A percentile compares a stretch with the other conserved stretches of the same genome.
Conservation (phyloP, 2,888 invertebrate species). For the Bugula neritina region DNA sequence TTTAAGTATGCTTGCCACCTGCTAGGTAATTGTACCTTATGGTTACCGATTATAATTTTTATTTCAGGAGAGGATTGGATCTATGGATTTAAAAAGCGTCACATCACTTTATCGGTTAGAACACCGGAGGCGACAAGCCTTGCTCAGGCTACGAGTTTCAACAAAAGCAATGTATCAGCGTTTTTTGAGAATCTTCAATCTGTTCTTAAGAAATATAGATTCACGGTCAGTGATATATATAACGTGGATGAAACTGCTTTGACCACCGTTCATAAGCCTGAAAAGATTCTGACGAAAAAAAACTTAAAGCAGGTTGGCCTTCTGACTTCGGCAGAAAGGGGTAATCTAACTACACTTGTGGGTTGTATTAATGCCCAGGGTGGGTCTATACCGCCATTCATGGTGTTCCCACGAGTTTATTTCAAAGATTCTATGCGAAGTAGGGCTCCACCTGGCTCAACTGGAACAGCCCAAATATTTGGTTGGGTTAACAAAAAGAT, state of each 20-base stretch:
- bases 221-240: conserved; percentile 3
- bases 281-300: not conserved
- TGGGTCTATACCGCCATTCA: not conserved
- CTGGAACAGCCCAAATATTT: not conserved
- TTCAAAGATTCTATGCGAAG: not conserved
- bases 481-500: not conserved
- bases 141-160: conserved; percentile 23
- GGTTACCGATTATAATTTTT: no score
- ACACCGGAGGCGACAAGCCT: conserved; percentile 24
- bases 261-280: not conserved
- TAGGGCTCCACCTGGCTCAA: not conserved
- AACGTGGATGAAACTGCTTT: conserved; percentile 24
- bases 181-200: conserved; percentile 1
- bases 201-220: not conserved
- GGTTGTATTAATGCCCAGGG: not conserved
- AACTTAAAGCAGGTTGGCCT: not conserved
- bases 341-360: not conserved
- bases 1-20: no score
- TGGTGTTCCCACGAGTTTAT: not conserved
- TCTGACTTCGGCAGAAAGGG: not conserved
- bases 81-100: no score
- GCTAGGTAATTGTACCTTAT: no score
- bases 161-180: conserved; percentile 9
- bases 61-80: no score
- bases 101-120: no score